Evolutionary conservation across 1,140 invertebrate genomes (phyloP).

Genomic region (Hypothenemus hampei): DNA sequence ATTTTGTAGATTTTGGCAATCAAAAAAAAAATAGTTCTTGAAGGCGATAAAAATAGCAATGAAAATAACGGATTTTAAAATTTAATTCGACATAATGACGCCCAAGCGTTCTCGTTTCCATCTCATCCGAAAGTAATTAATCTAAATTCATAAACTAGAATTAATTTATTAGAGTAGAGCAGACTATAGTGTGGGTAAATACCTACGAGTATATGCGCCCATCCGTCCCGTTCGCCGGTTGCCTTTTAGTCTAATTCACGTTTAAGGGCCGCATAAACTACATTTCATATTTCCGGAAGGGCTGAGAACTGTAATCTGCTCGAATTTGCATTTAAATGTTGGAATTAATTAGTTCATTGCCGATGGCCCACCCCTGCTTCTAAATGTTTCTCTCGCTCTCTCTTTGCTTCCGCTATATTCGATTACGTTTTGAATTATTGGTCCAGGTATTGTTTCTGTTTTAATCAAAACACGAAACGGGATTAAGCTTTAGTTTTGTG

Average conservation of each 20-base stretch:
- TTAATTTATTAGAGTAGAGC: slow-evolving; percentile 25
- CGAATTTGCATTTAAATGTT: slow-evolving; percentile 24
- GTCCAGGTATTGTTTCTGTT: too few relatives aligned
- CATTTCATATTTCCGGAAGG: slow-evolving; percentile 24
- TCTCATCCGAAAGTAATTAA: slow-evolving; percentile 23
- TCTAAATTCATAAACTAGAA: slow-evolving; percentile 24
- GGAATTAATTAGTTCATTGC: slow-evolving; percentile 23
- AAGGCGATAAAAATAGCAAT: neutral
- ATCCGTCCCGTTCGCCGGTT: too few relatives aligned
- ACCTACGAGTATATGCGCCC: slow-evolving; percentile 19
- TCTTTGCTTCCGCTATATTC: too few relatives aligned
- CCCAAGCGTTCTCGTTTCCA: slow-evolving; percentile 8
- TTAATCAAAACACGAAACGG: too few relatives aligned
- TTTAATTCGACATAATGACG: slow-evolving; percentile 15
- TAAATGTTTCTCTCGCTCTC: too few relatives aligned
- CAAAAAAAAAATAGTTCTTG: too few relatives aligned
- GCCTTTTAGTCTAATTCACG: slow-evolving; percentile 25
- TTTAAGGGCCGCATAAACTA: slow-evolving; percentile 22
- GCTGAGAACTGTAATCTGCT: slow-evolving; percentile 19
- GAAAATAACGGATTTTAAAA: neutral
- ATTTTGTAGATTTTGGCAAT: too few relatives aligned
- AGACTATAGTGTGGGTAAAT: too few relatives aligned
- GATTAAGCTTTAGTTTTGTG: too few relatives aligned
- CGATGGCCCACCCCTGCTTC: too few relatives aligned
- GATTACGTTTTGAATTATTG: too few relatives aligned